phyloP scores from a whole-genome alignment of 2,113 vertebrate genomes.

The Phocoena sinus region DNA sequence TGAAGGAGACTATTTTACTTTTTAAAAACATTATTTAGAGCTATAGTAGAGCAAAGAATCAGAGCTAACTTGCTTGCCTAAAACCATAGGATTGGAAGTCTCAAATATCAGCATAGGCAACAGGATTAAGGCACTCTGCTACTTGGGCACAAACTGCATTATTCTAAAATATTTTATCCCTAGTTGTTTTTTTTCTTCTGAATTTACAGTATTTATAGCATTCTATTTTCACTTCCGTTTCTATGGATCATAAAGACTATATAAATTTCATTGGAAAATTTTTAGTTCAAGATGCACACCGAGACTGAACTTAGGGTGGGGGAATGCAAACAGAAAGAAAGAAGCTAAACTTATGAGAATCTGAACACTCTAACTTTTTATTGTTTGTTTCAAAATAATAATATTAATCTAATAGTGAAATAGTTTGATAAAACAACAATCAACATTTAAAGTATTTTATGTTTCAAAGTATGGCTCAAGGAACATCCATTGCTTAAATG shows the following conservation, averaged over 20 bases:
- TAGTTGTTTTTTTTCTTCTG: not conserved
- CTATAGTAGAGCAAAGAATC: slow-evolving; percentile 15
- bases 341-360: slow-evolving; percentile 70
- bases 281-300: slow-evolving; percentile 39
- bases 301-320: slow-evolving; percentile 26
- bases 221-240: not conserved
- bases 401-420: slow-evolving; percentile 72
- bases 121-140: slow-evolving; percentile 3
- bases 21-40: slow-evolving; percentile 29
- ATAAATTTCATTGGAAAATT: not conserved
- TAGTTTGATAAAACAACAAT: slow-evolving; percentile 68
- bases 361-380: slow-evolving; percentile 73
- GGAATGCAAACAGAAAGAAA: slow-evolving; percentile 68
- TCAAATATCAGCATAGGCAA: not conserved
- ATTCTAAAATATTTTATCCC: not conserved
- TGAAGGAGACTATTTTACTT: slow-evolving; percentile 67
- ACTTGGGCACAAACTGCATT: not conserved
- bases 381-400: slow-evolving; percentile 71
- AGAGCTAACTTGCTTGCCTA: slow-evolving; percentile 60
- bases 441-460: slow-evolving; percentile 72
- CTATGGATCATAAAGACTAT: not conserved
- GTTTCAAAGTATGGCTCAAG: slow-evolving; percentile 73
- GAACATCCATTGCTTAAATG: slow-evolving; percentile 72
- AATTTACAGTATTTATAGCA: slow-evolving; percentile 1
- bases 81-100: not conserved